Evolutionary conservation across 2,888 invertebrate species (phyloP), one percentile per base, ranked within the genome.

Genomic region (Gymnosoma rotundatum): DNA sequence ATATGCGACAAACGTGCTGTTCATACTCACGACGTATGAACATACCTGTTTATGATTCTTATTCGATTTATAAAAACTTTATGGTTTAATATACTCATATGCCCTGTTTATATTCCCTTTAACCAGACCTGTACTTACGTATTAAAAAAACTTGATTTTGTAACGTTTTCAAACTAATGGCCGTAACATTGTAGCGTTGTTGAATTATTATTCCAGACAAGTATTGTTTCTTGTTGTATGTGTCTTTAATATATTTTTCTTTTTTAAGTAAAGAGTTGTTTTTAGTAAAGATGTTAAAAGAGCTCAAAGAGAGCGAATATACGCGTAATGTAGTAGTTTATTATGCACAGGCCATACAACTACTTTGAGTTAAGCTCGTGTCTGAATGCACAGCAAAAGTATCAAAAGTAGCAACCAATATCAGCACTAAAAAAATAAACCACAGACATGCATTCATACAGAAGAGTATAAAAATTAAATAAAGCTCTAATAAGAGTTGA

Each of bases 271-370:
- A 64, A 58, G 75, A 76, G 67, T 38, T 16, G 54, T n/a, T 60
- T 72, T 32, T 36, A 21, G 16, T 9, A n/a, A n/a, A n/a, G n/a
- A n/a, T n/a, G n/a, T n/a, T n/a, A n/a, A n/a, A n/a, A n/a, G n/a
- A n/a, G 64, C 38, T n/a, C 36, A 58, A 61, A 73, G 66, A 60
- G 70, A 54, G 63, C 1, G 45, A 25, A 21, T 42, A 52, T 58
- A 50, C 67, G 84, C 84, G 84, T 84, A 84, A 84, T 66, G 73
- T 70, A 78, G 84, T 84, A 84, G 84, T 83, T 76, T 61, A 60
- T 70, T 70, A 58, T 84, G 84, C 81, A 81, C 78, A 84, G 66
- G 84, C 74, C 81, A 81, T 78, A 61, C 63, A 72, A 58, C 60
- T 67, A 74, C 78, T 78, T 83, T 60, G 36, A 21, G 54, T 61